Evolutionary conservation across 2,888 invertebrate species (phyloP), one percentile per base, ranked within the genome.

Genomic region (Amorpha juglandis): DNA sequence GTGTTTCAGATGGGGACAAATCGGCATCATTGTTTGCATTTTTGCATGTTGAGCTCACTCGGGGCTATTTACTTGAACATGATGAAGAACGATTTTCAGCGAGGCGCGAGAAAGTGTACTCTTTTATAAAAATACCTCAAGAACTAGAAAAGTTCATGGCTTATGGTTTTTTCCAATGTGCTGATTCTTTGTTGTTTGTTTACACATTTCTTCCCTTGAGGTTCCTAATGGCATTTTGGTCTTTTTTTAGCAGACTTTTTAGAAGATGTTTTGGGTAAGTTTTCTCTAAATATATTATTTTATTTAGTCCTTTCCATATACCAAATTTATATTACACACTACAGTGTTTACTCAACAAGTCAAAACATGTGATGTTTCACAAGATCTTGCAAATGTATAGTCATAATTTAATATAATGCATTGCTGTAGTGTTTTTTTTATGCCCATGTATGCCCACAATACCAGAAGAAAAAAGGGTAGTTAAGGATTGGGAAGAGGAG

Each of bases 131-230:
- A 92, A 98, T 99, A 83, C 98, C 99, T 1, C 94, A 96, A 77
- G 98, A 99, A 90, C 94, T 98, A 50, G 98, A 98, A 82, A 97
- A 97, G 79, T 98, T 98, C 81, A 97, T 99, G 96, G 95, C 95
- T 0, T 99, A 98, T 92, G 99, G 98, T 45, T 98, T 98, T 80
- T 96, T 98, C 89, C 98, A 98, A 90, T 99, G 99, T 92, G 96
- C 98, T 38, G 99, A 99, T 91, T 99, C 99, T 21, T 98, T 99
- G 89, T 94, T 99, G 65, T 99, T 98, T 94, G 97, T 99, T 66
- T 99, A 99, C 89, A 99, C 99, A 65, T 99, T 99, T 94, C 94
- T 99, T 76, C 99, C 99, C 14, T 91, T 99, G 70, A 94, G 99
- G 74, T 98, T 99, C 86, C 82, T 97, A 47, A 94, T 99, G 88